phyloP scores from a whole-genome alignment of 2,113 vertebrate species.

The Lepus europaeus region DNA sequence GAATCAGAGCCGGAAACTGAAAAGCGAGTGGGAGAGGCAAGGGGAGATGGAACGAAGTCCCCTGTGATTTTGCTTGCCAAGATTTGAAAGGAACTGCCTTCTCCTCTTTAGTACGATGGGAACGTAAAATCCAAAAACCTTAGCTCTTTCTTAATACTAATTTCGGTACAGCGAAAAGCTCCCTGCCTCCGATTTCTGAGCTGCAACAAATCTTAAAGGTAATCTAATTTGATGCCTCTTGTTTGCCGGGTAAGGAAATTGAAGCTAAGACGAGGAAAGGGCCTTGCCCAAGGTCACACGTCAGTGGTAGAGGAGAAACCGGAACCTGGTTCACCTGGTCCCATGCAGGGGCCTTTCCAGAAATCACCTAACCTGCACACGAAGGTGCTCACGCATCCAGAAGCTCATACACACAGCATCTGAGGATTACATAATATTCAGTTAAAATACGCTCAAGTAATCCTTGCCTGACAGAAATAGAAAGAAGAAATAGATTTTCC shows the following conservation, averaged over 20 bases:
- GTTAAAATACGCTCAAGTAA: conserved; percentile 43
- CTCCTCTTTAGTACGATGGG: not conserved
- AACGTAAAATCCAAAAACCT: conserved; percentile 66
- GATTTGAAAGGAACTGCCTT: conserved; percentile 44
- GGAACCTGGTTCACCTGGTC: not conserved
- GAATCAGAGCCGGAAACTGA: not conserved
- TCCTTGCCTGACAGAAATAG: not conserved
- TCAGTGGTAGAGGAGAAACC: not conserved
- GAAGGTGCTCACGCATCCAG: not conserved
- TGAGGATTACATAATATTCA: not conserved
- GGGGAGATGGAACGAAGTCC: not conserved
- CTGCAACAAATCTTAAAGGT: conserved; percentile 53
- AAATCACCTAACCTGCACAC: not conserved
- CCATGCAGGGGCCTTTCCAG: not conserved
- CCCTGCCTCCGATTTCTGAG: conserved; percentile 25
- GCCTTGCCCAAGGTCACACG: not conserved
- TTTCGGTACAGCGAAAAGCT: conserved; percentile 43
- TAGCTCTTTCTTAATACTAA: conserved; percentile 42
- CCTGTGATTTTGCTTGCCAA: conserved; percentile 46
- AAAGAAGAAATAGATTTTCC: conserved; percentile 12
- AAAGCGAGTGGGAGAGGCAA: conserved; percentile 19
- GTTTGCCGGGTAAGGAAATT: conserved; percentile 45
- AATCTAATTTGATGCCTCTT: conserved; percentile 57
- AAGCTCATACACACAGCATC: not conserved
- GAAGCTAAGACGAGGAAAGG: not conserved